Evolutionary conservation across 2,888 invertebrate species (phyloP).

Genomic region (Flexamia atlantica): DNA sequence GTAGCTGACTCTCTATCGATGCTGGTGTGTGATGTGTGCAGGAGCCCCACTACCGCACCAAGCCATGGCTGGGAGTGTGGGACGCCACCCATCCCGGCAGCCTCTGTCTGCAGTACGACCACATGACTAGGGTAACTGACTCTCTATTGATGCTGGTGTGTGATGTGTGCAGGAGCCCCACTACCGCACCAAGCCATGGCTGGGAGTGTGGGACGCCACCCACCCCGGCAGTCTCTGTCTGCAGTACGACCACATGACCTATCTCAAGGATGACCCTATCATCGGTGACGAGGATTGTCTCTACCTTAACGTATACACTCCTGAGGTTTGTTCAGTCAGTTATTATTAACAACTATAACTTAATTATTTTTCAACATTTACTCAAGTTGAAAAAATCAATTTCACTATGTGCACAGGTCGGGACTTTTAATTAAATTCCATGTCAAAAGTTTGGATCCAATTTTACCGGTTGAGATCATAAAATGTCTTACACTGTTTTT

Average conservation of each 20-base stretch:
- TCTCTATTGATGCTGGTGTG: too few relatives aligned
- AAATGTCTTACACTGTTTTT: too few relatives aligned
- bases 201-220: slow-evolving; percentile 83
- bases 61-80: slow-evolving; percentile 82
- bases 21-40: too few relatives aligned
- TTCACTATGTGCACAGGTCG: too few relatives aligned
- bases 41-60: slow-evolving; percentile 67
- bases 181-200: slow-evolving; percentile 77
- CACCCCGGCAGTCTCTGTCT: slow-evolving; percentile 79
- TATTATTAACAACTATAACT: too few relatives aligned
- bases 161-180: slow-evolving; percentile 29
- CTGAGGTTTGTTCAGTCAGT: slow-evolving; percentile 36
- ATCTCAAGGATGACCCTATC: slow-evolving; percentile 42
- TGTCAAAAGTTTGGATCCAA: too few relatives aligned
- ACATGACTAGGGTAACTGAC: too few relatives aligned
- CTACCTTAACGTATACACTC: slow-evolving; percentile 72
- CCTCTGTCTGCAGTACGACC: slow-evolving; percentile 81
- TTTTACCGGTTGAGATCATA: too few relatives aligned
- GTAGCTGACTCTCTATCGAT: too few relatives aligned
- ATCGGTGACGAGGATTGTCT: slow-evolving; percentile 58
- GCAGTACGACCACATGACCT: slow-evolving; percentile 78
- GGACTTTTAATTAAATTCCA: too few relatives aligned
- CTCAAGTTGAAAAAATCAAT: too few relatives aligned
- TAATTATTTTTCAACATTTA: too few relatives aligned
- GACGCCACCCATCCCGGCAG: slow-evolving; percentile 81